A percentile compares a stretch with the other conserved stretches of the same genome.
Conservation (phyloP, 2,113 vertebrate genomes). For the Bubo blakistoni region DNA sequence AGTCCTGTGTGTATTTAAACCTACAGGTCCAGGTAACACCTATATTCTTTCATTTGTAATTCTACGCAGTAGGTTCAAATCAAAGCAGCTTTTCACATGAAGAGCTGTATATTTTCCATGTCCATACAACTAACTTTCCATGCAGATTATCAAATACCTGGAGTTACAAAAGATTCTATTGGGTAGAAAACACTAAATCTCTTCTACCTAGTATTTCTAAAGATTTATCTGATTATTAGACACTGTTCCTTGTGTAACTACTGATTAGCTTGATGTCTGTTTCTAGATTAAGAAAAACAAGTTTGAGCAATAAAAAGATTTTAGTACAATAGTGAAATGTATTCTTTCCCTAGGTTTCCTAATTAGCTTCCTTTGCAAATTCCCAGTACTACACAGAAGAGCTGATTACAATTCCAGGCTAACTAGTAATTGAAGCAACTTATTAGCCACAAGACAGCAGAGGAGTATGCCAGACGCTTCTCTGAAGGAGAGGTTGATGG, state of each 20-base stretch:
- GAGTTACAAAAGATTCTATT: constrained; percentile 29
- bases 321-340: not conserved
- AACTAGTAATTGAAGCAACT: not conserved
- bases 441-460: not conserved
- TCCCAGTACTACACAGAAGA: not conserved
- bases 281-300: not conserved
- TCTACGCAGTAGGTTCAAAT: constrained; percentile 29
- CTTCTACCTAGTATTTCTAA: not conserved
- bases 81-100: constrained; percentile 2
- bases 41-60: constrained; percentile 36
- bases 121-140: not conserved
- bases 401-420: not conserved
- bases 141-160: constrained; percentile 8
- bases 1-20: constrained; percentile 62
- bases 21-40: constrained; percentile 53
- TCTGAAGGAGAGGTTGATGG: not conserved
- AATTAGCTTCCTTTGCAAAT: not conserved
- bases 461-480: not conserved
- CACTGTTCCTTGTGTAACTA: not conserved
- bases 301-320: not conserved
- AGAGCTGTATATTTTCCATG: constrained; percentile 26
- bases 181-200: not conserved
- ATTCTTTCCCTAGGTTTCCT: not conserved
- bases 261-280: not conserved
- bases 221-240: not conserved